phyloP scores from a whole-genome alignment of 2,113 vertebrate genomes.

The Noctilio leporinus region DNA sequence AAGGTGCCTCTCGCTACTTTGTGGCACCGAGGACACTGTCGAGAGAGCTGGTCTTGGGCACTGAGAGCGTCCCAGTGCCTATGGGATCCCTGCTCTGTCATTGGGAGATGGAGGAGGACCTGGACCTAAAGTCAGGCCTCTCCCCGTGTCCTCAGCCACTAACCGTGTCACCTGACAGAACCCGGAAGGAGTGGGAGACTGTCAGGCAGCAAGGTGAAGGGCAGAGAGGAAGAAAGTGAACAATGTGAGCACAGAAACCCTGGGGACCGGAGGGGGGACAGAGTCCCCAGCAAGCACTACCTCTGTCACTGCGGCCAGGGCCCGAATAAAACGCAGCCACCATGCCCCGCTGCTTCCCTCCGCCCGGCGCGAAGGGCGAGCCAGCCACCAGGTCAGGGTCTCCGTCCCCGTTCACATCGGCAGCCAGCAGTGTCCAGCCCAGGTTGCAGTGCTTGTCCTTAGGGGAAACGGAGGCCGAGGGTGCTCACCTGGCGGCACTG shows the following conservation, averaged over 20 bases:
- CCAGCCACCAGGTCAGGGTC: conserved; percentile 77
- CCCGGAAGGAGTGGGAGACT: not conserved
- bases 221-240: not conserved
- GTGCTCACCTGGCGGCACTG: not conserved
- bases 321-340: conserved; percentile 78
- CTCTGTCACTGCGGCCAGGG: conserved; percentile 60
- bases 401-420: conserved; percentile 76
- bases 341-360: conserved; percentile 80
- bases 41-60: not conserved
- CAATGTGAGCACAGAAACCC: rapidly evolving
- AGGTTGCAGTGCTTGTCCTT: conserved; percentile 83
- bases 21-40: rapidly evolving
- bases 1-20: not conserved
- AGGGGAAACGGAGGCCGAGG: not conserved
- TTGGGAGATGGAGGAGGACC: not conserved
- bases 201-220: no score
- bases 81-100: no score
- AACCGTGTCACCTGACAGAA: not conserved
- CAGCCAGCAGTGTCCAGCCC: conserved; percentile 81
- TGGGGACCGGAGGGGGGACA: rapidly evolving
- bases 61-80: no score
- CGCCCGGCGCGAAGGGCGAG: conserved; percentile 79
- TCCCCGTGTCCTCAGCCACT: not conserved
- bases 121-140: not conserved
- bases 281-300: conserved; percentile 56